These are phyloP conservation scores for Hemiprocne comata DNA, from an alignment of 2,113 vertebrate genomes.

Conservation along the genomic window DNA sequence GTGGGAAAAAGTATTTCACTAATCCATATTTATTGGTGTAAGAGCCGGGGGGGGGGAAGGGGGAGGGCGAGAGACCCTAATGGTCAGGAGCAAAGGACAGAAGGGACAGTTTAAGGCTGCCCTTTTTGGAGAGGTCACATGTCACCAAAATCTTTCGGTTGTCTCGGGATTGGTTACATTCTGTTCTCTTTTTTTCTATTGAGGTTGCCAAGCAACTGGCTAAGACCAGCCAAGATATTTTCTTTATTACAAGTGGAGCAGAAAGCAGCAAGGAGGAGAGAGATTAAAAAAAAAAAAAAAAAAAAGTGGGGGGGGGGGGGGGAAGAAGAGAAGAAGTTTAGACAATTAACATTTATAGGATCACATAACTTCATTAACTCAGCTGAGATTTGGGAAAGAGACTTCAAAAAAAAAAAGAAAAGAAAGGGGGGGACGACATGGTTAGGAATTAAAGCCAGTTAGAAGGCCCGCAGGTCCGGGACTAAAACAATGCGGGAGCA, in stretches of 20 bases:
- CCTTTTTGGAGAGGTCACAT: slow-evolving; percentile 75
- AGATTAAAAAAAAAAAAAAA: background rate
- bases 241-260: slow-evolving; percentile 83
- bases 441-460: background rate
- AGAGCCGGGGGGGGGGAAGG: background rate
- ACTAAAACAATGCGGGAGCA: slow-evolving; percentile 7
- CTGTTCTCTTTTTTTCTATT: slow-evolving; percentile 79
- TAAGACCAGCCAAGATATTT: slow-evolving; percentile 93
- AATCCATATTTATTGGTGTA: slow-evolving; percentile 87
- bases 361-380: slow-evolving; percentile 71
- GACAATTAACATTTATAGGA: slow-evolving; percentile 70
- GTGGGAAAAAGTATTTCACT: slow-evolving; percentile 83
- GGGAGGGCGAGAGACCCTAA: slow-evolving; percentile 44
- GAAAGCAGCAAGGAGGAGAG: slow-evolving; percentile 73
- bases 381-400: slow-evolving; percentile 1
- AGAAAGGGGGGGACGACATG: background rate
- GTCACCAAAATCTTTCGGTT: slow-evolving; percentile 84
- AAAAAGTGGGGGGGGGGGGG: too few relatives aligned
- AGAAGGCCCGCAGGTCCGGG: background rate
- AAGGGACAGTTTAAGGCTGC: slow-evolving; percentile 76
- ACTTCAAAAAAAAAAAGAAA: background rate
- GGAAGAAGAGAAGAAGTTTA: slow-evolving; percentile 32
- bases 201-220: slow-evolving; percentile 93
- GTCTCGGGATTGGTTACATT: slow-evolving; percentile 83
- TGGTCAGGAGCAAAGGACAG: slow-evolving; percentile 69